Evolutionary conservation across 2,888 invertebrate species (phyloP).

Genomic region (Tinea trinotella): DNA sequence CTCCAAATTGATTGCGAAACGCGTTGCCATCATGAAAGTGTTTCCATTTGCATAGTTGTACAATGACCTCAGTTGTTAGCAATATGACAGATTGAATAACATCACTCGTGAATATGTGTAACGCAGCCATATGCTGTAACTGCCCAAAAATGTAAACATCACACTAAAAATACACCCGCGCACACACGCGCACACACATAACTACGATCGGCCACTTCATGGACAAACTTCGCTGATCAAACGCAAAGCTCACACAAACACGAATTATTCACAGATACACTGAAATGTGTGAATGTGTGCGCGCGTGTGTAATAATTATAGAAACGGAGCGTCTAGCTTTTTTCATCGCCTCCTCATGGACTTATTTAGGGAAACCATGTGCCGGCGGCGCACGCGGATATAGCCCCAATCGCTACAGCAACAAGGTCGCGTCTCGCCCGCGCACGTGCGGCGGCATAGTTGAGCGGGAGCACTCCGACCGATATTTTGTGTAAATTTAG

Average conservation of each 20-base stretch:
- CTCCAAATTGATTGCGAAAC: too few relatives aligned
- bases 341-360: slow-evolving; percentile 17
- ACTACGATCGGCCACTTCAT: too few relatives aligned
- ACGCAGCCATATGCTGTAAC: too few relatives aligned
- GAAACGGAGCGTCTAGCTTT: slow-evolving; percentile 11
- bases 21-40: too few relatives aligned
- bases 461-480: slow-evolving; percentile 23
- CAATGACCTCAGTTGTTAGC: too few relatives aligned
- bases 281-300: too few relatives aligned
- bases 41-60: too few relatives aligned
- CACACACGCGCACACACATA: not conserved
- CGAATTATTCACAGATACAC: too few relatives aligned
- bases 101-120: too few relatives aligned
- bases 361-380: slow-evolving; percentile 18
- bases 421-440: not conserved
- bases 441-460: not conserved
- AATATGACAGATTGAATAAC: too few relatives aligned
- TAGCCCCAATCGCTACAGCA: not conserved
- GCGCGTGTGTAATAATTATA: not conserved
- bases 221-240: too few relatives aligned
- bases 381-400: slow-evolving; percentile 2
- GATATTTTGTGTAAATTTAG: slow-evolving; percentile 52
- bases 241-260: too few relatives aligned
- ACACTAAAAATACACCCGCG: not conserved
- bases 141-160: not conserved